Evolutionary conservation across 2,888 invertebrate species (phyloP), one percentile per base, ranked within the genome.

Genomic region (Apoderus coryli): DNA sequence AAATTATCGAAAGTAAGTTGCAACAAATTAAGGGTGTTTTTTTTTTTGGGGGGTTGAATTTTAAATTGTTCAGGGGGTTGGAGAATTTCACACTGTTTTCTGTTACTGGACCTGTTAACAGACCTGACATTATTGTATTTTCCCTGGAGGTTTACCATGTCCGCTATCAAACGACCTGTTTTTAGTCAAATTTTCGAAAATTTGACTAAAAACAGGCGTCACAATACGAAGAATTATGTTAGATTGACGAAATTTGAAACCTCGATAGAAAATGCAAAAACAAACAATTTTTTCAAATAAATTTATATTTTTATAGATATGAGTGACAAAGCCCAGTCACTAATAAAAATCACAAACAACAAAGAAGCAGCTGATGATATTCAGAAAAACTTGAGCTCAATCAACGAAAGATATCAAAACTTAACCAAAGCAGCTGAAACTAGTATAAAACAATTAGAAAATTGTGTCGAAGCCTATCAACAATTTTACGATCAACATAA

Each of bases 401-500:
- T 89, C 3, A 78, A 77, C 50, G 65, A 69, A 14, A 67, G 86
- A 37, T 88, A 88, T 47, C 76, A 80, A 37, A 65, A 70, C 14
- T 59, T 88, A 3, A 67, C 72, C 1, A 69, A 69, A 36, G 67
- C 71, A 33, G 68, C 80, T 16, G 67, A 75, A 31, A 65, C 66
- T 16, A 64, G 77, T 10, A 75, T 85, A 22, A 65, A 69, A 16
- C 75, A 76, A 44, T 64, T 85, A 30, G 88, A 88, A 52, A 69
- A 68, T 36, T 72, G 75, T 1, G 66, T 79, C 29, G 85, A 88
- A 34, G 71, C 79, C 4, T 81, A 84, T 49, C 84, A 85, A 51
- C 81, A 82, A 48, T 90, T 89, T 50, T 76, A 77, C 41, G 85
- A 86, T 45, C 65, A 84, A 32, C 82, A 85, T 44, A 85, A 85